Conservation (phyloP, 2,797 vertebrate genomes). For the Coranthus polyacanthus region DNA sequence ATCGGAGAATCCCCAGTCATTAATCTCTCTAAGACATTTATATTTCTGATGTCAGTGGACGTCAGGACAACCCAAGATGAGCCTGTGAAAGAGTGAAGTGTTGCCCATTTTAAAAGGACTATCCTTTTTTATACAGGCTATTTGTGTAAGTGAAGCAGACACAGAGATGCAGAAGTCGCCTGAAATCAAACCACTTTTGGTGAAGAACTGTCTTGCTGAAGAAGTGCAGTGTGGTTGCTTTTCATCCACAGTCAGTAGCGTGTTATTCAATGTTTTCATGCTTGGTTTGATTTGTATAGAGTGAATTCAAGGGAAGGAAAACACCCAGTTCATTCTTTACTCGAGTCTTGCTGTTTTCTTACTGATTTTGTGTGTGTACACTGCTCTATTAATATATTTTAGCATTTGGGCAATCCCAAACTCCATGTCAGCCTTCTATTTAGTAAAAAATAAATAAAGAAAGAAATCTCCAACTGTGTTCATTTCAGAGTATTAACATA, state of each 20-base stretch:
- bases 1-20: conserved; percentile 14
- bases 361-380: neutral
- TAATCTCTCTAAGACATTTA: conserved; percentile 26
- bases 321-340: neutral
- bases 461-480: neutral
- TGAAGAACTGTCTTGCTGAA: conserved; percentile 30
- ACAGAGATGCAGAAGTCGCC: conserved; percentile 29
- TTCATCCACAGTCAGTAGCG: conserved; percentile 26
- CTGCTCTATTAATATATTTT: neutral
- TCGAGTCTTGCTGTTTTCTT: neutral
- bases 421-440: neutral
- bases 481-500: conserved; percentile 24
- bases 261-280: conserved; percentile 30
- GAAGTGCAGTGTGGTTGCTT: conserved; percentile 25
- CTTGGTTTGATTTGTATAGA: conserved; percentile 45
- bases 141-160: conserved; percentile 14
- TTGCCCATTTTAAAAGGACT: conserved; percentile 14
- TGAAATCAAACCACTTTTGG: conserved; percentile 32
- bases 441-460: neutral
- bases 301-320: conserved; percentile 20
- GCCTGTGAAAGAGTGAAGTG: conserved; percentile 32
- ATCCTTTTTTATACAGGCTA: neutral
- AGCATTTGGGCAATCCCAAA: neutral
- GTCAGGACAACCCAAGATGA: conserved; percentile 20
- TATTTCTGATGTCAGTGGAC: conserved; percentile 12